Base-by-base conservation (phyloP, 2,888 invertebrate species). In the Barypeithes pellucidus region DNA sequence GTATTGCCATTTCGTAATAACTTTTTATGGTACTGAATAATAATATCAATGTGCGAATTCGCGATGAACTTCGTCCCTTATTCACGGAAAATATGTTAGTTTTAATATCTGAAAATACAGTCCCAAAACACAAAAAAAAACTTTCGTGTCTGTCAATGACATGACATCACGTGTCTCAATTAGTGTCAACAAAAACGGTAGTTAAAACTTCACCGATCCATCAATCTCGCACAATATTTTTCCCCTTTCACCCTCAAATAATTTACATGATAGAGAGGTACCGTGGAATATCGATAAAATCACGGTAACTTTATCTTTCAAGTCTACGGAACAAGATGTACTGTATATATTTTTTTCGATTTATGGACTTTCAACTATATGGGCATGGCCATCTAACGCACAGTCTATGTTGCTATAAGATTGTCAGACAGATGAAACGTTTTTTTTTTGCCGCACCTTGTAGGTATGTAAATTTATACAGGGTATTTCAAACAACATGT, bases 141-240 rank as follows among this genome's bases (percentile, higher is more conserved):
- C 33, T 41, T 22, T 24, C 61, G 61, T 72, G 67, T 45, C 50
- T 59, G 47, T 59, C 62, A 57, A 72, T 72, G 72, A 59, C 72
- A 57, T 67, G 72, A 67, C 72, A 47, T 67, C 72, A 72, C 61
- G 65, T 29, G 50, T 67, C 72, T 67, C 72, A 72, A 72, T 72
- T 72, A 72, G 72, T 67, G 72, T 72, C 72, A 67, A 60, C 72
- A 63, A 72, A 72, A 67, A 72, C 72, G 67, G 72, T 72, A 72
- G 67, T 72, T 72, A 67, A 72, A 63, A 61, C 67, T 60, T 72
- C 72, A 67, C 39, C 67, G 62, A 72, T 72, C 72, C 72, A 72
- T 72, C 72, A 72, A 72, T 72, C 72, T 63, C 60, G 63, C 72
- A 63, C 72, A 45, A 43, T 41, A 60, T 72, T 72, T 72, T 60